Evolutionary conservation across 2,797 vertebrate genomes (phyloP).

Genomic region (Sebastolobus alascanus): DNA sequence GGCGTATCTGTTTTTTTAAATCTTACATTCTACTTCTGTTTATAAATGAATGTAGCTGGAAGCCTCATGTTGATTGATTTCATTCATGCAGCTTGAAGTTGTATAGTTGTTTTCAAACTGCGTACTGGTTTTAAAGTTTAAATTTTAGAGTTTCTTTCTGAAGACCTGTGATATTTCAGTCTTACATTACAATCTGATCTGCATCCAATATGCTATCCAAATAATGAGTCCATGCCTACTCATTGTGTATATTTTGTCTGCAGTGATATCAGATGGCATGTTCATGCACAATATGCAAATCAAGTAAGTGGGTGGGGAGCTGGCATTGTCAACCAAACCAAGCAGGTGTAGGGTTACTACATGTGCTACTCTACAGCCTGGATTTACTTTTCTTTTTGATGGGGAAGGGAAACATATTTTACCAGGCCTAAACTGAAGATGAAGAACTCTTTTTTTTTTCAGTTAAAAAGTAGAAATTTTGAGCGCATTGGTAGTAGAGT

Average conservation of each 20-base stretch:
- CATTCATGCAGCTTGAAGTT: not conserved
- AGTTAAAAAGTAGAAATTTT: not conserved
- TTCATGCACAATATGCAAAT: constrained; percentile 61
- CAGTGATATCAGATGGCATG: constrained; percentile 41
- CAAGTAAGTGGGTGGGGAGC: constrained; percentile 33
- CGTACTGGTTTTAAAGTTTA: constrained; percentile 9
- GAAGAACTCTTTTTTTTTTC: not conserved
- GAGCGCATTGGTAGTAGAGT: not conserved
- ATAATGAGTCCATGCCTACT: constrained; percentile 17
- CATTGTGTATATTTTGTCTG: constrained; percentile 47
- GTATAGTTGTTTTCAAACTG: not conserved
- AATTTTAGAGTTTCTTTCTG: not conserved
- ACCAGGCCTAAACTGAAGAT: not conserved
- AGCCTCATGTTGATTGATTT: not conserved
- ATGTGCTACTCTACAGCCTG: constrained; percentile 5
- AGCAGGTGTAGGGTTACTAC: constrained; percentile 40
- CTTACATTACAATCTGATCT: constrained; percentile 7
- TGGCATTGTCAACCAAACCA: constrained; percentile 38
- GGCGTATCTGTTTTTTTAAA: not conserved
- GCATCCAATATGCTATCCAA: constrained; percentile 11
- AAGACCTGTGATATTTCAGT: constrained; percentile 23
- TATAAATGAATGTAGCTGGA: not conserved
- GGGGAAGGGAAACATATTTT: not conserved
- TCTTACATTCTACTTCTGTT: not conserved
- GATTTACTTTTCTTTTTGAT: constrained; percentile 3